A percentile compares a stretch with the other conserved stretches of the same genome.
Evolutionary conservation across 2,113 vertebrate genomes (phyloP).

Genomic region (Typhlomys cinereus): DNA sequence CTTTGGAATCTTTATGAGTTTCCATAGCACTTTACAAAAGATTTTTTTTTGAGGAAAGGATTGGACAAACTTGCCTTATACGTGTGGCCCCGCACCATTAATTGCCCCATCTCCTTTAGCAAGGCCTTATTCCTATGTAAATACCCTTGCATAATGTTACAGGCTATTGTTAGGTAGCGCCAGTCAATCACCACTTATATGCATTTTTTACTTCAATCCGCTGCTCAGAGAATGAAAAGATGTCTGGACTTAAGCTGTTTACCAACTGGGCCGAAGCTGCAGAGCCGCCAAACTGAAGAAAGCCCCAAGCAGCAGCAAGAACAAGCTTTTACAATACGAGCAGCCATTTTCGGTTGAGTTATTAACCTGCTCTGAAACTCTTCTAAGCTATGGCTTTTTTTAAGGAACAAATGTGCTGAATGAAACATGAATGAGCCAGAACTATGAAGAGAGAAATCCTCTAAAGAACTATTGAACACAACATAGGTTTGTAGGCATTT

Average conservation of each 20-base stretch:
- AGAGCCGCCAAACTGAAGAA: slow-evolving; percentile 87
- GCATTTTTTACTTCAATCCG: slow-evolving; percentile 87
- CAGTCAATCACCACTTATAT: slow-evolving; percentile 90
- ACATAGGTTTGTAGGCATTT: slow-evolving; percentile 86
- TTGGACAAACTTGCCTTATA: slow-evolving; percentile 87
- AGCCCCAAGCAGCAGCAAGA: slow-evolving; percentile 84
- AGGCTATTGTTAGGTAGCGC: slow-evolving; percentile 88
- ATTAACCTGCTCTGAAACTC: slow-evolving; percentile 89
- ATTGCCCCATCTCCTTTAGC: slow-evolving; percentile 85
- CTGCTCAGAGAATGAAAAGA: slow-evolving; percentile 87
- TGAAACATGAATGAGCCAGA: slow-evolving; percentile 86
- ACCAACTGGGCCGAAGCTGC: slow-evolving; percentile 88
- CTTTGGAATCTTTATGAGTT: slow-evolving; percentile 84
- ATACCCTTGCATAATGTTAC: slow-evolving; percentile 91
- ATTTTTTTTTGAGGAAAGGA: slow-evolving; percentile 85
- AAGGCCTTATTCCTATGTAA: slow-evolving; percentile 91
- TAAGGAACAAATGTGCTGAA: slow-evolving; percentile 87
- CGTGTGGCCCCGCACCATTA: slow-evolving; percentile 87
- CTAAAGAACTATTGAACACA: slow-evolving; percentile 85
- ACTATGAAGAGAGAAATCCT: slow-evolving; percentile 87
- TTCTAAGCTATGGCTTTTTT: slow-evolving; percentile 87
- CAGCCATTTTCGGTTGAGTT: slow-evolving; percentile 89
- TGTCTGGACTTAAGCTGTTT: slow-evolving; percentile 91
- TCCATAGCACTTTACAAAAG: slow-evolving; percentile 88
- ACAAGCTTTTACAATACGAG: slow-evolving; percentile 84